A percentile compares a stretch with the other conserved stretches of the same genome.
These are phyloP conservation scores for Urophycis tenuis DNA, from an alignment of 2,797 vertebrate genomes.

Conservation along the genomic window DNA sequence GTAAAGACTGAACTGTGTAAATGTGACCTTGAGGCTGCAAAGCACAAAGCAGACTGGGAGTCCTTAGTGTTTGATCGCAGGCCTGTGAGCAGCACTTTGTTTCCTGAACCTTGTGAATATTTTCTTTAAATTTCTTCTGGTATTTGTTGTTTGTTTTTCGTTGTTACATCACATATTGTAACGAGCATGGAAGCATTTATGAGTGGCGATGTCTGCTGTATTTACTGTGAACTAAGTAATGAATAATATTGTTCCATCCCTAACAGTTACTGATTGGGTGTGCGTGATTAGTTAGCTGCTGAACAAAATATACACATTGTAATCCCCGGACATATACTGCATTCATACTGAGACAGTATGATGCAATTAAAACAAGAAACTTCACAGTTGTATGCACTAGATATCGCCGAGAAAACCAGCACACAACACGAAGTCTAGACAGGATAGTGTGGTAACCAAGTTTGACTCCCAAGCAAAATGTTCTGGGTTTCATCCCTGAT, in stretches of 20 bases:
- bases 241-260: background rate
- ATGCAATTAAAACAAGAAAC: background rate
- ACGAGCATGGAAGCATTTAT: background rate
- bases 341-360: background rate
- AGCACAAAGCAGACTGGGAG: no score
- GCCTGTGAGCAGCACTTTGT: background rate
- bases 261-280: background rate
- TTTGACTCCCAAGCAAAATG: no score
- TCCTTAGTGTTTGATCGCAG: background rate
- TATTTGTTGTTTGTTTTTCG: background rate
- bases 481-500: no score
- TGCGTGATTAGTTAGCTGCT: background rate
- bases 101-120: background rate
- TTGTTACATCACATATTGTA: background rate
- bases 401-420: no score
- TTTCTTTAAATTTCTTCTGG: background rate
- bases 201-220: background rate
- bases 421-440: no score
- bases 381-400: no score
- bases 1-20: background rate
- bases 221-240: background rate
- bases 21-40: background rate
- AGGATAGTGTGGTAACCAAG: no score
- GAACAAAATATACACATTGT: background rate
- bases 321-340: background rate